phyloP scores from a whole-genome alignment of 2,797 vertebrate genomes.

The Ibycter americanus region DNA sequence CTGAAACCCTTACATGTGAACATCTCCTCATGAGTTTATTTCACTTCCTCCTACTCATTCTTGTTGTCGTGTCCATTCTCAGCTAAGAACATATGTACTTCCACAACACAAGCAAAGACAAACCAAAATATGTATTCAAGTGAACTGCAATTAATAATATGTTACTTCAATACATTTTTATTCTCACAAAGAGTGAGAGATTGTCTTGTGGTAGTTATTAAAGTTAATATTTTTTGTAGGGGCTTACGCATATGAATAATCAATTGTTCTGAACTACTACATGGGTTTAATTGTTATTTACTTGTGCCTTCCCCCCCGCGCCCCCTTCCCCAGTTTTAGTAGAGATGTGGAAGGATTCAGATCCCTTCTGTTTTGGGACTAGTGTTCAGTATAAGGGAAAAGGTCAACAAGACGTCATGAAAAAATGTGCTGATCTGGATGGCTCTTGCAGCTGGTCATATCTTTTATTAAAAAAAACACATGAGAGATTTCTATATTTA shows the following conservation, averaged over 20 bases:
- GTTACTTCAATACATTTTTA: not conserved
- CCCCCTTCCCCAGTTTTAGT: not conserved
- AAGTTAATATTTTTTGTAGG: not conserved
- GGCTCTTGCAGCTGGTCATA: not conserved
- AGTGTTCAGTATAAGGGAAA: not conserved
- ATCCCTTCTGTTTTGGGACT: constrained; percentile 10
- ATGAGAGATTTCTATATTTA: constrained; percentile 19
- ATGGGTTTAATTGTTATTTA: not conserved
- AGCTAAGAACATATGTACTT: not conserved
- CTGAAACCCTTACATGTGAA: not conserved
- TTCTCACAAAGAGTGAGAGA: not conserved
- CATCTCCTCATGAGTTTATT: not conserved
- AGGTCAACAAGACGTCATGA: constrained; percentile 13
- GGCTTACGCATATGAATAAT: not conserved
- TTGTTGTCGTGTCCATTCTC: not conserved
- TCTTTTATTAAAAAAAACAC: not conserved
- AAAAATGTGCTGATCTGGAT: constrained; percentile 37
- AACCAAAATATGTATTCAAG: not conserved
- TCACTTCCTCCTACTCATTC: not conserved
- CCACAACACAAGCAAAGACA: not conserved
- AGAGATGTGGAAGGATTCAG: not conserved
- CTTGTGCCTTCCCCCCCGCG: too few species aligned
- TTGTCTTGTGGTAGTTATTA: not conserved
- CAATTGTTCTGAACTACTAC: not conserved
- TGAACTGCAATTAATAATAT: not conserved